These are phyloP conservation scores for Siniperca obscura DNA, from an alignment of 2,797 vertebrate genomes.

Conservation along the genomic window DNA sequence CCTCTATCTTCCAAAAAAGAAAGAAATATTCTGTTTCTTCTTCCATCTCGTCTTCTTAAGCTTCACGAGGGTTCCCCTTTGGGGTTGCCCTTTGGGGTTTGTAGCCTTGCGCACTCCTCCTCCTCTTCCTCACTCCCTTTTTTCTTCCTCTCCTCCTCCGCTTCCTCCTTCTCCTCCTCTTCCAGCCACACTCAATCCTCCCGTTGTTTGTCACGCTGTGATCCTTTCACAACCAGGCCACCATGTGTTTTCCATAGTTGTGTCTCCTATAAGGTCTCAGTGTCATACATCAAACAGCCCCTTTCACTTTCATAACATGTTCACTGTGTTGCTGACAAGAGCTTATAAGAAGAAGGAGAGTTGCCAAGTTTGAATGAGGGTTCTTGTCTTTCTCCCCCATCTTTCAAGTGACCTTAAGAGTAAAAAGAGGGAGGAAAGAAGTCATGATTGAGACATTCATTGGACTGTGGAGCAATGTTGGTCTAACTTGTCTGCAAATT, in stretches of 20 bases:
- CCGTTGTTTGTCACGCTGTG: constrained; percentile 61
- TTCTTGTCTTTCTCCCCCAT: constrained; percentile 13
- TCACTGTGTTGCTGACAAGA: constrained; percentile 46
- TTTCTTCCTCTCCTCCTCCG: constrained; percentile 52
- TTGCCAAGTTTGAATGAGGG: constrained; percentile 30
- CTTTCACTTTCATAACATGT: constrained; percentile 47
- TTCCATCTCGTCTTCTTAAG: constrained; percentile 50
- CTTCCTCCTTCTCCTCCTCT: constrained; percentile 75
- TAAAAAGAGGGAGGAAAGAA: not conserved
- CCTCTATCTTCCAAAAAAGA: constrained; percentile 40
- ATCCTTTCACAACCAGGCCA: constrained; percentile 52
- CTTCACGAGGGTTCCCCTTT: constrained; percentile 53
- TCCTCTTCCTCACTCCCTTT: constrained; percentile 61
- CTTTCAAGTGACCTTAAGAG: constrained; percentile 39
- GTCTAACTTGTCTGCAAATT: constrained; percentile 33
- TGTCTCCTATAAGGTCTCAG: constrained; percentile 52
- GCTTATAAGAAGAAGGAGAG: constrained; percentile 15
- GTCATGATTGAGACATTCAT: constrained; percentile 23
- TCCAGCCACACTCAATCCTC: constrained; percentile 71
- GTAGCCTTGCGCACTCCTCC: constrained; percentile 27
- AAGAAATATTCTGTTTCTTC: constrained; percentile 41
- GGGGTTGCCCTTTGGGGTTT: constrained; percentile 68
- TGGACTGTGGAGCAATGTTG: not conserved
- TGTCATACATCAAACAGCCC: constrained; percentile 68
- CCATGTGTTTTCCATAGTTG: constrained; percentile 45